Evolutionary conservation across 2,797 vertebrate species (phyloP).

Genomic region (Gymnoscopelus braueri): DNA sequence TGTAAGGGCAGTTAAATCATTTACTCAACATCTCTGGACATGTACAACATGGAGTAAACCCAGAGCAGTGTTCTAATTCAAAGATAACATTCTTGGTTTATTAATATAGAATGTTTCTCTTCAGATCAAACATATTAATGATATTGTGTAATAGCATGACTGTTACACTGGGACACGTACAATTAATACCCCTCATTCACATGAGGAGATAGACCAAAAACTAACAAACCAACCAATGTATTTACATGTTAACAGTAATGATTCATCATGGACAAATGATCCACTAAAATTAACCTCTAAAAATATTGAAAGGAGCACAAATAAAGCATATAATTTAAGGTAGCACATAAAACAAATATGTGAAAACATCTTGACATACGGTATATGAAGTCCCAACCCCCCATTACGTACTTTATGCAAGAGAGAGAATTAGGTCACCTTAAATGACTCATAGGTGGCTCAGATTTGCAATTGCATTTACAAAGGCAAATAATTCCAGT

Average conservation of each 20-base stretch:
- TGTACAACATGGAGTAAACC: constrained; percentile 41
- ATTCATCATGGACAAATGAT: constrained; percentile 57
- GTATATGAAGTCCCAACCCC: constrained; percentile 13
- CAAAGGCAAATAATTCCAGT: constrained; percentile 70
- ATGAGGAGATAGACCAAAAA: constrained; percentile 34
- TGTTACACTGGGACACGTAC: constrained; percentile 32
- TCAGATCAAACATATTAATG: constrained; percentile 31
- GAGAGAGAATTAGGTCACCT: constrained; percentile 2
- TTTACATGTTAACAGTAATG: constrained; percentile 63
- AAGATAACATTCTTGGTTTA: constrained; percentile 31
- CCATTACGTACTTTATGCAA: constrained; percentile 15
- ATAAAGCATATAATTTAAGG: constrained; percentile 45
- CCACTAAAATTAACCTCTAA: constrained; percentile 54
- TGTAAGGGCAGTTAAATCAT: constrained; percentile 27
- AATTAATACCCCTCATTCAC: constrained; percentile 18
- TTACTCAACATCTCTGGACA: constrained; percentile 35
- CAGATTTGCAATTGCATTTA: constrained; percentile 71
- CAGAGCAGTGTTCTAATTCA: constrained; percentile 64
- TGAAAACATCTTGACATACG: constrained; percentile 41
- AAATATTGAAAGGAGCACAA: constrained; percentile 62
- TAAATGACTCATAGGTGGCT: constrained; percentile 52
- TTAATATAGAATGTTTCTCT: constrained; percentile 27
- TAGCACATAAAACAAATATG: constrained; percentile 54
- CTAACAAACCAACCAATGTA: constrained; percentile 47
- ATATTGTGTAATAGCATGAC: constrained; percentile 46